phyloP scores from a whole-genome alignment of 2,113 vertebrate genomes.

The Willisornis vidua region DNA sequence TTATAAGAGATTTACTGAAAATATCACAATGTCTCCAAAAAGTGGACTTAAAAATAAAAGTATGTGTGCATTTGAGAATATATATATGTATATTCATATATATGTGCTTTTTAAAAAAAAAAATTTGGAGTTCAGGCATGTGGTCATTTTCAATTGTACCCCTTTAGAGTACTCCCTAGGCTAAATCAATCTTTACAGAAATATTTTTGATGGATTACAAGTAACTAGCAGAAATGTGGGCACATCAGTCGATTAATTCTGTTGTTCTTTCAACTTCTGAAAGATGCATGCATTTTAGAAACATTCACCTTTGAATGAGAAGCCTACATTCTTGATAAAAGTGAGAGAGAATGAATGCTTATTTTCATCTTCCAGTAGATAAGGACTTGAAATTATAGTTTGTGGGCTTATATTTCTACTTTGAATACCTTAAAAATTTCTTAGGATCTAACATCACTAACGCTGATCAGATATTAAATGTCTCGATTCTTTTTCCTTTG shows the following conservation, averaged over 20 bases:
- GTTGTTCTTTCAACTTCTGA: not conserved
- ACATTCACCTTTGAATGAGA: not conserved
- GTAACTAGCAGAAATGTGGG: not conserved
- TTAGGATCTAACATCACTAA: not conserved
- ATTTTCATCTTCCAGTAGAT: not conserved
- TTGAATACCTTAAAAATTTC: not conserved
- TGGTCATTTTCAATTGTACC: not conserved
- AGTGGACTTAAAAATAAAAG: not conserved
- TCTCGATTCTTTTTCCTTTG: not conserved
- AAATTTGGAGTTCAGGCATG: not conserved
- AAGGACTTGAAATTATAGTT: not conserved
- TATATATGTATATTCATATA: not conserved
- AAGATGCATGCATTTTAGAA: not conserved
- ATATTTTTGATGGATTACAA: not conserved
- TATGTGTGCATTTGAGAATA: rapidly evolving
- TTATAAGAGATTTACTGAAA: not conserved
- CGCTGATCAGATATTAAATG: not conserved
- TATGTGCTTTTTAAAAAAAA: not conserved
- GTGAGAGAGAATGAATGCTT: not conserved
- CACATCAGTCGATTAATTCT: not conserved
- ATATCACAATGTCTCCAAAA: not conserved
- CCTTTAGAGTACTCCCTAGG: not conserved
- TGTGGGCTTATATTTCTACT: not conserved
- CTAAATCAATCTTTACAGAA: not conserved
- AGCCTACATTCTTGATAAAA: not conserved